Percentiles rank a stretch among this genome's conserved stretches.
phyloP scores from a whole-genome alignment of 2,888 invertebrate genomes.

The Sinhomidia bicolor region DNA sequence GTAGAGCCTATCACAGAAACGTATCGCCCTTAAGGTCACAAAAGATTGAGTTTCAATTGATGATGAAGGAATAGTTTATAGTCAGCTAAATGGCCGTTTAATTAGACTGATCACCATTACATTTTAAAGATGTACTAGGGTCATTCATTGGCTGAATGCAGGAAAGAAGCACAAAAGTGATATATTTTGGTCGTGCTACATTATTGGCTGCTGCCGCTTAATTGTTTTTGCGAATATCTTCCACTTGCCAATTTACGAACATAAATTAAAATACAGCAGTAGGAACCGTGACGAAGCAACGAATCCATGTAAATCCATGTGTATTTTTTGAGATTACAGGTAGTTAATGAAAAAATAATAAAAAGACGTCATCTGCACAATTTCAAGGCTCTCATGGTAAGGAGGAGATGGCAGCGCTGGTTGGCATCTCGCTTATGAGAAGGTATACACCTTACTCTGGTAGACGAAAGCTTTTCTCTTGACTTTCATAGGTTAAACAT shows the following conservation, averaged over 20 bases:
- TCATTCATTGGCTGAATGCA: conserved; percentile 37
- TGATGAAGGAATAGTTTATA: conserved; percentile 52
- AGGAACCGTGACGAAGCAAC: too few species aligned
- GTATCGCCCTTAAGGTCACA: conserved; percentile 40
- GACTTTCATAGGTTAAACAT: too few species aligned
- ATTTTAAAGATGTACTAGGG: conserved; percentile 42
- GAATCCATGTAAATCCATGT: too few species aligned
- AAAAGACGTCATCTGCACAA: too few species aligned
- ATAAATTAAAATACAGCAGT: neutral
- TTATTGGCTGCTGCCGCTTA: conserved; percentile 14
- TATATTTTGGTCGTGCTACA: conserved; percentile 27
- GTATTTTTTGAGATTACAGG: too few species aligned
- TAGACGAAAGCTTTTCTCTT: too few species aligned
- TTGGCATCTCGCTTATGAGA: too few species aligned
- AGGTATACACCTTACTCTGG: too few species aligned
- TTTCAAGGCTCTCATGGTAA: too few species aligned
- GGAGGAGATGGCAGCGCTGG: too few species aligned
- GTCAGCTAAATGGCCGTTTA: conserved; percentile 51
- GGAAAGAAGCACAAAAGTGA: neutral
- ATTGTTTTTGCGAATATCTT: conserved; percentile 22
- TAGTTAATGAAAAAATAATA: too few species aligned
- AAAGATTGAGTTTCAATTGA: conserved; percentile 32
- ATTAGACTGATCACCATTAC: conserved; percentile 54
- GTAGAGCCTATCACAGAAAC: neutral
- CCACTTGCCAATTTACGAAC: conserved; percentile 16